Evolutionary conservation across 2,113 vertebrate genomes (phyloP).

Genomic region (Nycticorax nycticorax): DNA sequence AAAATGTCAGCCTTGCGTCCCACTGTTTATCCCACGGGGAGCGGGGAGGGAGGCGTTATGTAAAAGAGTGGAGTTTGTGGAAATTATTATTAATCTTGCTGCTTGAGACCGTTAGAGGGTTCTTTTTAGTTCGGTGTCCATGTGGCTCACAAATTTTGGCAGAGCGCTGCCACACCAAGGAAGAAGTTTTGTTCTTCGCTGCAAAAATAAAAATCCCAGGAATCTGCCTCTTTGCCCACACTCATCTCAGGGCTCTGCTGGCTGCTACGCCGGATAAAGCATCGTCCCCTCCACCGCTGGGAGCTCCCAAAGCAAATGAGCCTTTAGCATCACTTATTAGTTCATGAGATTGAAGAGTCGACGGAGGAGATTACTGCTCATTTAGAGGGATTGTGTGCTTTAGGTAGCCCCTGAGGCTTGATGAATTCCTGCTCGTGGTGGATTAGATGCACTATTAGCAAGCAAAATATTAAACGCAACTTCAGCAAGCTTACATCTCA

Average conservation of each 20-base stretch:
- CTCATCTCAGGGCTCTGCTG: not conserved
- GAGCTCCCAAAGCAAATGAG: conserved; percentile 1
- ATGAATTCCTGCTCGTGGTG: not conserved
- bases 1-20: conserved; percentile 62
- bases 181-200: not conserved
- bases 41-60: not conserved
- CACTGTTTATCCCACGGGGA: conserved; percentile 33
- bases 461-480: conserved; percentile 24
- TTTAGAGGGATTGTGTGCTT: conserved; percentile 40
- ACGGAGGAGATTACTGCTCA: conserved; percentile 11
- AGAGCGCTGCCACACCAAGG: not conserved
- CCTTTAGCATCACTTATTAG: not conserved
- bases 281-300: not conserved
- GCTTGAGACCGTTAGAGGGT: not conserved
- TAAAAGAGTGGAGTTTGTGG: conserved; percentile 7
- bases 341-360: conserved; percentile 8
- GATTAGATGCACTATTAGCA: conserved; percentile 26
- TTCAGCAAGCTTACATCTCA: not conserved
- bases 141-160: not conserved
- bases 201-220: not conserved
- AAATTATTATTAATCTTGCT: not conserved
- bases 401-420: not conserved
- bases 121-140: not conserved
- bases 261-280: not conserved
- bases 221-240: not conserved